These are phyloP conservation scores for Arion vulgaris DNA, from an alignment of 1,140 invertebrate genomes.

Conservation along the genomic window DNA sequence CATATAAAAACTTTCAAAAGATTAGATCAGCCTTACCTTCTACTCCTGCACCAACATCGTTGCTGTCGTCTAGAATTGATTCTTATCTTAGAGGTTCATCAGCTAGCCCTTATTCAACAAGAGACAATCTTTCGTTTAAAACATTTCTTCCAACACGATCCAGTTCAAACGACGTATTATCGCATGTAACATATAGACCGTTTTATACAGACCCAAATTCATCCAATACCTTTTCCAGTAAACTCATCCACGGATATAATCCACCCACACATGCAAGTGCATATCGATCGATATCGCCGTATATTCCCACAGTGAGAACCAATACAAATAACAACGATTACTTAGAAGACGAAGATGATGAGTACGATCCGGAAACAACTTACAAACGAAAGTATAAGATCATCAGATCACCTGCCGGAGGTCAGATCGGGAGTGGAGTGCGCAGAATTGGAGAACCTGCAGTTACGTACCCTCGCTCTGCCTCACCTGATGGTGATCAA, in stretches of 20 bases:
- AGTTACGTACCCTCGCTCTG: not conserved
- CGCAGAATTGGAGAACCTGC: not conserved
- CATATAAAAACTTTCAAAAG: not conserved
- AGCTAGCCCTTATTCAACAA: not conserved
- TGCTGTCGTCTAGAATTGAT: slow-evolving; percentile 19
- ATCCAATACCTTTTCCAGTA: not conserved
- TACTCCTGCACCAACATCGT: slow-evolving; percentile 1
- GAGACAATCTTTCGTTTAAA: not conserved
- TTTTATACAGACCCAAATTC: not conserved
- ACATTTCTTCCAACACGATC: slow-evolving; percentile 10
- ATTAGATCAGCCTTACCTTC: slow-evolving; percentile 3
- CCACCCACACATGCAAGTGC: not conserved
- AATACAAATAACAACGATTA: not conserved
- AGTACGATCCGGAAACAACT: slow-evolving; percentile 6
- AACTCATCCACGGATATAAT: not conserved
- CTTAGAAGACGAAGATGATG: slow-evolving; percentile 10
- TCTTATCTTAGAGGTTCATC: slow-evolving; percentile 32
- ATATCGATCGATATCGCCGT: not conserved
- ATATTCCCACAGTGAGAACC: not conserved
- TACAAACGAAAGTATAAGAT: slow-evolving; percentile 37
- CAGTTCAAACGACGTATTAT: not conserved
- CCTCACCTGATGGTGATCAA: slow-evolving; percentile 4
- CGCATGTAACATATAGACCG: slow-evolving; percentile 18
- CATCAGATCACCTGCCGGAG: not conserved
- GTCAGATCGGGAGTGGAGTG: not conserved